Base-by-base conservation (phyloP, 2,113 vertebrate genomes). In the Sphaerodactylus townsendi region DNA sequence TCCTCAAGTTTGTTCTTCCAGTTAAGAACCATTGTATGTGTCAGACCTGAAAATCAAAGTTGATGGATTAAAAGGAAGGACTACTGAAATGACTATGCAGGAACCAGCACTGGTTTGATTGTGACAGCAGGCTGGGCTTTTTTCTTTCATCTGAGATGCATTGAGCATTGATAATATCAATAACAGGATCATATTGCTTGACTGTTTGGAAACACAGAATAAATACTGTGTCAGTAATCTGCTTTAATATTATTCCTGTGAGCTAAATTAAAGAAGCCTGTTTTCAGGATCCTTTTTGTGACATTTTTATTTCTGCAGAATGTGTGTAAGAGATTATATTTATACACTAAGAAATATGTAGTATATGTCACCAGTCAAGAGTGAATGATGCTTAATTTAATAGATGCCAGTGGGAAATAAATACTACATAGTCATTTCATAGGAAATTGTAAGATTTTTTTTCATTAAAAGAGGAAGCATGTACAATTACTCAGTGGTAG, bases 361-460 rank as follows among this genome's bases (percentile, higher is more conserved):
- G 44, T 28, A 88, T 74, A 74, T 82, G 80, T 92, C 56, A 50
- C 21, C 88, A 90, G 75, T 73, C 25, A 81, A 86, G 87, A 75
- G 82, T 81, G 82, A 90, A n/a, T 59, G 77, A 86, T 90, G 62
- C 41, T 87, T 84, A 62, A 53, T 88, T 86, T 83, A 86, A 68
- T 66, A 79, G 79, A 89, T 75, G 89, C 70, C 92, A 87, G 92
- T 91, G 77, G 90, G 88, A 77, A 91, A 65, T 84, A 79, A 87
- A 75, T 33, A 21, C 93, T 93, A 91, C 78, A 91, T 85, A 82
- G 72, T 30, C 73, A 50, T 86, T 65, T 88, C 79, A 72, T 79
- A 73, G 30, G 56, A 77, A 80, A 85, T 90, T 87, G 75, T 82
- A 83, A 93, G 93, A 77, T 92, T 94, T 93, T 91, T 93, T 90